A percentile compares a stretch with the other conserved stretches of the same genome.
Conservation (phyloP, 2,888 invertebrate species). For the Pherbina coryleti region DNA sequence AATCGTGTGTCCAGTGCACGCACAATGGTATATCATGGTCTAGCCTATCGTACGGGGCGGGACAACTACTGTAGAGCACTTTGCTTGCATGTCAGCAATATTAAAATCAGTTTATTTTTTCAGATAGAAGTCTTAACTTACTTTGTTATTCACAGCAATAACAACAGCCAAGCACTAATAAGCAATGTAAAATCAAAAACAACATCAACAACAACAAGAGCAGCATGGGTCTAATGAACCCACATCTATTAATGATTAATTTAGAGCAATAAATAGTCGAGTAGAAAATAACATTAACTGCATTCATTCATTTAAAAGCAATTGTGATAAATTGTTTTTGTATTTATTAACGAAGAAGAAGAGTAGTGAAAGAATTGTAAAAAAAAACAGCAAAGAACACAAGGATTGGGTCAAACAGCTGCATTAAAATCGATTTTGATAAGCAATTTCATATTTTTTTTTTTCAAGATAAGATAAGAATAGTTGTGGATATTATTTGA, state of each 20-base stretch:
- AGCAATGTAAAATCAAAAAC: too few relatives aligned
- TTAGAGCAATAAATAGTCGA: neutral
- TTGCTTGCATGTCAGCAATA: neutral
- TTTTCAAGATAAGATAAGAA: neutral
- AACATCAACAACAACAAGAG: neutral
- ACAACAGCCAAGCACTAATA: too few relatives aligned
- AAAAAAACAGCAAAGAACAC: neutral
- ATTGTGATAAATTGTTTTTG: conserved; percentile 25
- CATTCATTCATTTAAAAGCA: conserved; percentile 13
- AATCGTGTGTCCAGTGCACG: too few relatives aligned
- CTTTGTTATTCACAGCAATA: too few relatives aligned
- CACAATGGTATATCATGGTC: too few relatives aligned
- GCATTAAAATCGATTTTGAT: neutral
- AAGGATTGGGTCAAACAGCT: neutral
- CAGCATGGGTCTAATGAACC: neutral
- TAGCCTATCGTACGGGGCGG: too few relatives aligned
- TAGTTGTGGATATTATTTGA: too few relatives aligned
- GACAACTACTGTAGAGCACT: neutral
- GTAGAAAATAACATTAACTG: neutral
- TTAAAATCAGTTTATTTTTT: neutral
- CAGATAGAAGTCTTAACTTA: neutral
- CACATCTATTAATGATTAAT: conserved; percentile 6
- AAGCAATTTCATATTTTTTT: neutral
- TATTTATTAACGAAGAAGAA: neutral
- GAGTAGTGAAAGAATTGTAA: neutral